A percentile compares a stretch with the other conserved stretches of the same genome.
Evolutionary conservation across 2,113 vertebrate species (phyloP).

Genomic region (Girardinichthys multiradiatus): DNA sequence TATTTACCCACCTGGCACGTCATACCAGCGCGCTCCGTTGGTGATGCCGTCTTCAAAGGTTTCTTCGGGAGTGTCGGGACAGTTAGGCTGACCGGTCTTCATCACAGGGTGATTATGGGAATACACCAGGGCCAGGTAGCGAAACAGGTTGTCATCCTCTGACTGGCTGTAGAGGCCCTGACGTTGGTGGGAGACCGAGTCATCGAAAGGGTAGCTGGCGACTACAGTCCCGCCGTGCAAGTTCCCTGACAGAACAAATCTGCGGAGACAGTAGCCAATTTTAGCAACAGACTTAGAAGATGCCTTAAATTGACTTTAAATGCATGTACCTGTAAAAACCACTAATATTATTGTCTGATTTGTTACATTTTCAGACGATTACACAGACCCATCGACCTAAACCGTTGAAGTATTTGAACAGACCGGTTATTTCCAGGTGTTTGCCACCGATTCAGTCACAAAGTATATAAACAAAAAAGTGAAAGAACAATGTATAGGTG

Average conservation of each 20-base stretch:
- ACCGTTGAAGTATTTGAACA: too few relatives aligned
- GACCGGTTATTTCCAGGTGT: too few relatives aligned
- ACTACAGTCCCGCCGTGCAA: conserved; percentile 95
- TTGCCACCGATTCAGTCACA: too few relatives aligned
- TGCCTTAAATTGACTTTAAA: too few relatives aligned
- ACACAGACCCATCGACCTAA: too few relatives aligned
- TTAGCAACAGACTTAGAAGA: not conserved
- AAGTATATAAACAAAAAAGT: too few relatives aligned
- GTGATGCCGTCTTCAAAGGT: conserved; percentile 92
- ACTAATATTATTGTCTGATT: too few relatives aligned
- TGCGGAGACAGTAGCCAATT: conserved; percentile 46
- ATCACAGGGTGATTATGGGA: conserved; percentile 91
- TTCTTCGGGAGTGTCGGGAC: conserved; percentile 78
- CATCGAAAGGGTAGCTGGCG: conserved; percentile 97
- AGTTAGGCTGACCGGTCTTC: conserved; percentile 90
- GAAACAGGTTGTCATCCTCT: conserved; percentile 90
- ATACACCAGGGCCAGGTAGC: conserved; percentile 88
- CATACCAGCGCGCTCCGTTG: conserved; percentile 95
- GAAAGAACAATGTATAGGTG: too few relatives aligned
- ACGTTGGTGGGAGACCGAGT: conserved; percentile 82
- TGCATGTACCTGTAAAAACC: too few relatives aligned
- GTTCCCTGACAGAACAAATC: conserved; percentile 96
- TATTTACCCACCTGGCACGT: conserved; percentile 86
- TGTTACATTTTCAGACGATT: too few relatives aligned
- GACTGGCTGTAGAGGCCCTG: conserved; percentile 88